Evolutionary conservation across 2,113 vertebrate species (phyloP), one percentile per base, ranked within the genome.

Genomic region (Thalassoma bifasciatum): DNA sequence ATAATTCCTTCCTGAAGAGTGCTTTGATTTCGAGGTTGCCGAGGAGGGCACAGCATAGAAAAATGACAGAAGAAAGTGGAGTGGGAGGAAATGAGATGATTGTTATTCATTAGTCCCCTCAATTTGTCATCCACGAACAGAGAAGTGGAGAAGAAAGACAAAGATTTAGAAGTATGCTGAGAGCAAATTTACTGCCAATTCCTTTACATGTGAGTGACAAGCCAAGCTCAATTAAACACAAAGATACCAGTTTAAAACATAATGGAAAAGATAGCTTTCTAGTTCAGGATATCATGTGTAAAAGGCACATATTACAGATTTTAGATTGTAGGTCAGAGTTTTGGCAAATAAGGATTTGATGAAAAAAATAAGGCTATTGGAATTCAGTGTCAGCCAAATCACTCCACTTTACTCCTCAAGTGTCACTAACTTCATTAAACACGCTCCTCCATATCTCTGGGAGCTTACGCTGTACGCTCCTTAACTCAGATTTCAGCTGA

Each of bases 391-490:
- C 72, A 66, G 44, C 59, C 83, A 68, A 38, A 81, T 84, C 65
- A 59, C 74, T 72, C 67, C 57, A 72, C 71, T 85, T 71, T 67
- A 81, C 79, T 90, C 80, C 78, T 83, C 82, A 68, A 89, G 88
- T 89, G 91, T 87, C 87, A 71, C 83, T 80, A 90, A 89, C 88
- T 83, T 87, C 82, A 90, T 88, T 89, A 86, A 89, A 86, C 50
- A 44, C 66, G 21, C 66, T 76, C 60, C 69, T 59, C 68, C 71
- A 47, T 71, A 80, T 76, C 57, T 78, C 70, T 13, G n/a, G 51
- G 58, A 73, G 79, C 83, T 90, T 88, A 93, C 40, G 34, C 80
- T 47, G 36, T 63, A 81, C 51, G 77, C 86, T 89, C 81, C 87
- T 90, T 81, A 89, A 83, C 79, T 85, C 84, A 82, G 71, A 89